Evolutionary conservation across 1,140 invertebrate genomes (phyloP).

Genomic region (Vanessa tameamea): DNA sequence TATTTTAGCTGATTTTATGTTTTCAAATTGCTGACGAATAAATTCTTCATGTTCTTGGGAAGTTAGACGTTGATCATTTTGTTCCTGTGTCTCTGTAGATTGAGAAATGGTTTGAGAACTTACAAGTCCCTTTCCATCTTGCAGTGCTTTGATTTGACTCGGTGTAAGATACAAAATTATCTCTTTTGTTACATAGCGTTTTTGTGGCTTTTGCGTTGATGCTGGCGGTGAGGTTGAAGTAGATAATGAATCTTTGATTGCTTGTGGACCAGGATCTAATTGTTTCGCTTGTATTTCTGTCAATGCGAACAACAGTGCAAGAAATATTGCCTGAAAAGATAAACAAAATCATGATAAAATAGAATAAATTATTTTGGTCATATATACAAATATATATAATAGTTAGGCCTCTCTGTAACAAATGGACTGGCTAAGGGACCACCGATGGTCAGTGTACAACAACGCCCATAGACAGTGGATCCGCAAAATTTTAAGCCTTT

Average conservation of each 20-base stretch:
- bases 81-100: constrained; percentile 16
- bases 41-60: constrained; percentile 19
- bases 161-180: constrained; percentile 63
- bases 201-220: constrained; percentile 33
- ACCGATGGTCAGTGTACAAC: no score
- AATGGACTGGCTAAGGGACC: no score
- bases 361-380: neutral
- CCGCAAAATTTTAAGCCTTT: no score
- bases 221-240: constrained; percentile 22
- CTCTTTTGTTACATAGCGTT: constrained; percentile 55
- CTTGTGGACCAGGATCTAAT: constrained; percentile 49
- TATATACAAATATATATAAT: neutral
- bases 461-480: no score
- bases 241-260: constrained; percentile 38
- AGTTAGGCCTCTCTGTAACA: no score
- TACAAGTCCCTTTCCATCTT: constrained; percentile 46
- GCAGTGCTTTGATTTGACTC: constrained; percentile 55
- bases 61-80: constrained; percentile 19
- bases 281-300: constrained; percentile 35
- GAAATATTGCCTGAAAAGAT: constrained; percentile 36
- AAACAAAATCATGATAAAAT: neutral
- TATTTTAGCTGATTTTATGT: constrained; percentile 21
- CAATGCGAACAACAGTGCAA: constrained; percentile 27
- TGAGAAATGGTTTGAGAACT: constrained; percentile 28
- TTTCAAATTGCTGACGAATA: constrained; percentile 31